Percentiles rank a stretch among this genome's conserved stretches.
These are phyloP conservation scores for Dermochelys coriacea DNA, from an alignment of 2,797 vertebrate species.

Conservation along the genomic window DNA sequence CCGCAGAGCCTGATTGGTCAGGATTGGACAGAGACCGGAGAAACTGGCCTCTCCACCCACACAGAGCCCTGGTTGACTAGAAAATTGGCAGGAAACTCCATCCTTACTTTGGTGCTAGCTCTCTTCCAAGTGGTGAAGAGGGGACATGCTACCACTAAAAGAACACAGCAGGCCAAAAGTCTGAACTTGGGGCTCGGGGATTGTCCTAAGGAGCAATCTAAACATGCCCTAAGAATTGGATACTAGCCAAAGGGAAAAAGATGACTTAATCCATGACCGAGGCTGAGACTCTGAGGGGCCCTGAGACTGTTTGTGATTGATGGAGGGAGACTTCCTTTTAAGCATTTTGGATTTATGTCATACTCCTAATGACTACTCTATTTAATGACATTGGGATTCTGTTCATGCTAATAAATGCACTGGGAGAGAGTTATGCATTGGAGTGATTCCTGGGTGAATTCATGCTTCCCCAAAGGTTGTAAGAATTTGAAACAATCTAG, in stretches of 20 bases:
- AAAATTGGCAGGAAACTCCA: background rate
- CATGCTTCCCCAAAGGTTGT: rapidly evolving
- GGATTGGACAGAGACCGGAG: background rate
- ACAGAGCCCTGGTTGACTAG: background rate
- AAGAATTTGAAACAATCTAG: background rate
- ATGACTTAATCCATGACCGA: background rate
- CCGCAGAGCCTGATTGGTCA: background rate
- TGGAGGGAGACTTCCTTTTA: background rate
- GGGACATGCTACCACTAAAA: background rate
- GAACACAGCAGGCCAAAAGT: background rate
- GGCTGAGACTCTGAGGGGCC: background rate
- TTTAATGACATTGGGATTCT: background rate
- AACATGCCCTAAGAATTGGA: background rate
- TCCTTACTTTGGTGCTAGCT: background rate
- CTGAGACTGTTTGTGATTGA: background rate
- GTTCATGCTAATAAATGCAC: background rate
- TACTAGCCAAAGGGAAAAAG: background rate
- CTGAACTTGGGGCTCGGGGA: background rate
- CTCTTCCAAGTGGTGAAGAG: background rate
- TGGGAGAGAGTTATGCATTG: background rate
- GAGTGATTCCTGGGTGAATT: background rate
- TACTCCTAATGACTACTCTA: background rate
- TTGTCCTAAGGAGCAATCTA: background rate
- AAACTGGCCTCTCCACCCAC: background rate
- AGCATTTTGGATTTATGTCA: background rate